phyloP scores from a whole-genome alignment of 2,113 vertebrate species.

The Xenopus laevis region DNA sequence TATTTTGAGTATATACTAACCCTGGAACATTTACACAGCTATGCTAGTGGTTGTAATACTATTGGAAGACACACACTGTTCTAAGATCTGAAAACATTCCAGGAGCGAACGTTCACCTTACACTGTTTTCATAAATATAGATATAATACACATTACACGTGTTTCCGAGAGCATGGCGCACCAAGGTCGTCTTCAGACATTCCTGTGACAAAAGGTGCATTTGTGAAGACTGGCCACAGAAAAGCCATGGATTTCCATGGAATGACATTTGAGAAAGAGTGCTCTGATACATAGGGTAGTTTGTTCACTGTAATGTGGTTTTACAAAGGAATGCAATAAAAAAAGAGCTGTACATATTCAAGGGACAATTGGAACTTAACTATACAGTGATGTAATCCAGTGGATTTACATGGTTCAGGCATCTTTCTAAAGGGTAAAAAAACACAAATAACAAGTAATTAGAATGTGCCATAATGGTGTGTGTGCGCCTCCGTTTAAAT shows the following conservation, averaged over 20 bases:
- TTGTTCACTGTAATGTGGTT: not conserved
- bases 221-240: not conserved
- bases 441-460: not conserved
- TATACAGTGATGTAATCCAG: no score
- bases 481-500: not conserved
- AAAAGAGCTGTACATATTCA: not conserved
- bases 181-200: not conserved
- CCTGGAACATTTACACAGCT: not conserved
- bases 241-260: no score
- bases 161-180: not conserved
- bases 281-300: not conserved
- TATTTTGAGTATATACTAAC: not conserved
- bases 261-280: not conserved
- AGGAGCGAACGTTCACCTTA: slow-evolving; percentile 5
- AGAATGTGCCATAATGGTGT: not conserved
- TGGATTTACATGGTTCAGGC: no score
- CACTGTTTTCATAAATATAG: not conserved
- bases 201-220: not conserved
- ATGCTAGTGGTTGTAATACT: not conserved
- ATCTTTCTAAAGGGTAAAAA: no score
- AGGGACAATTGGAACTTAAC: not conserved
- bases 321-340: not conserved
- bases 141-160: not conserved
- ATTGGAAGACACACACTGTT: not conserved
- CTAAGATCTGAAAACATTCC: slow-evolving; percentile 20